A percentile compares a stretch with the other conserved stretches of the same genome.
These are phyloP conservation scores for Manacus vitellinus DNA, from an alignment of 2,113 vertebrate species.

Conservation along the genomic window DNA sequence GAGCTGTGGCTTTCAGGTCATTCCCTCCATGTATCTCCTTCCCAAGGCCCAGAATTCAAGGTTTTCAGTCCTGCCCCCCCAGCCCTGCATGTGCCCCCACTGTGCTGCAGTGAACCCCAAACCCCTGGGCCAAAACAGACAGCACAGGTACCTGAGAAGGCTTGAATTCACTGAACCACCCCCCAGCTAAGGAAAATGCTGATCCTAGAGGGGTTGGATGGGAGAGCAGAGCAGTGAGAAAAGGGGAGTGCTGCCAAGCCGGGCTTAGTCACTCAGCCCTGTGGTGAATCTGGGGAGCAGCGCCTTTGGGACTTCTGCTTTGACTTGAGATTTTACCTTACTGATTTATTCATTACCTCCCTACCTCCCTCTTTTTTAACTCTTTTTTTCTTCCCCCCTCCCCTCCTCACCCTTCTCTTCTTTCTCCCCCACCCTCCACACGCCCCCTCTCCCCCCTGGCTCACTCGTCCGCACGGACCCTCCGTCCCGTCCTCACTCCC, in stretches of 20 bases:
- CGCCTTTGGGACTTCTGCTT: neutral
- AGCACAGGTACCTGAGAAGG: accelerated
- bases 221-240: neutral
- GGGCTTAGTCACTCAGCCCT: neutral
- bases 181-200: neutral
- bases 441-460: neutral
- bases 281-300: neutral
- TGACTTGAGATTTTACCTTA: slow-evolving; percentile 16
- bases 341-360: slow-evolving; percentile 30
- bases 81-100: neutral
- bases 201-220: neutral
- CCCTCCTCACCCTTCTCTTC: slow-evolving; percentile 4
- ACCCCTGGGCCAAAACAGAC: neutral
- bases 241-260: neutral
- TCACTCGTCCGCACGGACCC: neutral
- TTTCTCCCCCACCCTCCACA: neutral
- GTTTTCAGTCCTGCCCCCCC: neutral
- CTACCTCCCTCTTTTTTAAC: slow-evolving; percentile 54
- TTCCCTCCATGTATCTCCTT: neutral
- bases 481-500: neutral
- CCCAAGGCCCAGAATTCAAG: neutral
- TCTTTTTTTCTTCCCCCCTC: slow-evolving; percentile 34
- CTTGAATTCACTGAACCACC: neutral
- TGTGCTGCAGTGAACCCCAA: accelerated
- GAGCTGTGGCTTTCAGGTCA: neutral